Evolutionary conservation across 2,113 vertebrate species (phyloP).

Genomic region (Sceloporus undulatus): DNA sequence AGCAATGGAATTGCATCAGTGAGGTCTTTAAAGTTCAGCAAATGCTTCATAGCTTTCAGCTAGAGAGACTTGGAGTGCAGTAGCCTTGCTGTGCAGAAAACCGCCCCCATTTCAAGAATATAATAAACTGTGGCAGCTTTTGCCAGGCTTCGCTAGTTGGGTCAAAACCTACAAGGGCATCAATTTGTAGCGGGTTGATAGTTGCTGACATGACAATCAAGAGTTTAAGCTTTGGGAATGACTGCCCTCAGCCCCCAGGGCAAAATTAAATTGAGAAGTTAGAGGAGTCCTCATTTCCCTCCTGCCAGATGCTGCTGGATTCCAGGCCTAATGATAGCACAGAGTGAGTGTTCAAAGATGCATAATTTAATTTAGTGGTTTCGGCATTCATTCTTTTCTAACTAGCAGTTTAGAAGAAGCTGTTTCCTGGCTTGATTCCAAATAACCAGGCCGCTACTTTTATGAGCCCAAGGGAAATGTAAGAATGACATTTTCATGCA

Average conservation of each 20-base stretch:
- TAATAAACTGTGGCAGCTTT: conserved; percentile 72
- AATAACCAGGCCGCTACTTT: neutral
- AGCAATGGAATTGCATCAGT: neutral
- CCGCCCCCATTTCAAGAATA: conserved; percentile 46
- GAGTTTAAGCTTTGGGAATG: conserved; percentile 56
- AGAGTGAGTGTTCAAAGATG: neutral
- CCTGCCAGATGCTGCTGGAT: conserved; percentile 38
- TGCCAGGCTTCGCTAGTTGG: conserved; percentile 52
- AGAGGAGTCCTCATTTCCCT: conserved; percentile 37
- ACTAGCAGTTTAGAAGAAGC: conserved; percentile 20
- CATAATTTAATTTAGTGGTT: neutral
- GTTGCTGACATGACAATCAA: conserved; percentile 66
- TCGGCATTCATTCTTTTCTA: conserved; percentile 19
- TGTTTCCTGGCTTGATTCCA: neutral
- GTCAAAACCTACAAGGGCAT: conserved; percentile 60
- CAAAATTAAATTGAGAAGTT: conserved; percentile 49
- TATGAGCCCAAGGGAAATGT: neutral
- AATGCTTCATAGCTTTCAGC: conserved; percentile 22
- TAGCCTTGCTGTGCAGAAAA: conserved; percentile 21
- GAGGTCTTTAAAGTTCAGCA: neutral
- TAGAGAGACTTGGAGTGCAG: conserved; percentile 20
- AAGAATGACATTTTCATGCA: neutral
- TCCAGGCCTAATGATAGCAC: conserved; percentile 19
- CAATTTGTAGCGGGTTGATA: conserved; percentile 66
- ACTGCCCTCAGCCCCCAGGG: conserved; percentile 32